Conservation (phyloP, 2,888 invertebrate species). For the Frankliniella fusca region DNA sequence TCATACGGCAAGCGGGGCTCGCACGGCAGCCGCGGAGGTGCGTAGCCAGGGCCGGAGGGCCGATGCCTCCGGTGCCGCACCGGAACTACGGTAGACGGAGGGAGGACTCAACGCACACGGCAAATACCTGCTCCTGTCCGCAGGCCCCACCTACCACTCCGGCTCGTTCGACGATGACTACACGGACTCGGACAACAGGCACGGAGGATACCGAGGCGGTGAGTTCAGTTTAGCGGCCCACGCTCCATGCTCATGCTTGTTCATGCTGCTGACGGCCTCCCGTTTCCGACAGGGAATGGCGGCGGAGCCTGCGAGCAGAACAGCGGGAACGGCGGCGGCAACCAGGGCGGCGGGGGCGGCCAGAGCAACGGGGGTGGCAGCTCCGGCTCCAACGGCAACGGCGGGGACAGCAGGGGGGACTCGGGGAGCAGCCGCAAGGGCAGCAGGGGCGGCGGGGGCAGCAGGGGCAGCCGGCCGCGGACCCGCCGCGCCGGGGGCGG, state of each 20-base stretch:
- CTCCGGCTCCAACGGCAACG: conserved; percentile 33
- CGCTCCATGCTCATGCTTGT: too few relatives aligned
- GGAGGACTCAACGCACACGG: neutral
- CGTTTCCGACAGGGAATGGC: neutral
- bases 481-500: neutral
- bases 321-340: conserved; percentile 43
- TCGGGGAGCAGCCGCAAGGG: neutral
- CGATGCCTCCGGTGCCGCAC: neutral
- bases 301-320: conserved; percentile 34
- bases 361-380: conserved; percentile 36
- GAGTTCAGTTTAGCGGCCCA: too few relatives aligned
- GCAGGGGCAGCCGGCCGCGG: neutral
- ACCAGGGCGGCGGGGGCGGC: conserved; percentile 42
- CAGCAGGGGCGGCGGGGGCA: neutral
- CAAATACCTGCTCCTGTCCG: neutral
- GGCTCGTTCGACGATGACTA: conserved; percentile 35
- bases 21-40: neutral
- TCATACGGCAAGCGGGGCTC: neutral
- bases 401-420: conserved; percentile 19
- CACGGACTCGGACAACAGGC: conserved; percentile 39
- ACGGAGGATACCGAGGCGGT: conserved; percentile 29
- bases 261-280: too few relatives aligned
- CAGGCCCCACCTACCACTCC: conserved; percentile 3
- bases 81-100: neutral
- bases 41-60: neutral